Conservation (phyloP, 2,113 vertebrate species). For the Rattus norvegicus region DNA sequence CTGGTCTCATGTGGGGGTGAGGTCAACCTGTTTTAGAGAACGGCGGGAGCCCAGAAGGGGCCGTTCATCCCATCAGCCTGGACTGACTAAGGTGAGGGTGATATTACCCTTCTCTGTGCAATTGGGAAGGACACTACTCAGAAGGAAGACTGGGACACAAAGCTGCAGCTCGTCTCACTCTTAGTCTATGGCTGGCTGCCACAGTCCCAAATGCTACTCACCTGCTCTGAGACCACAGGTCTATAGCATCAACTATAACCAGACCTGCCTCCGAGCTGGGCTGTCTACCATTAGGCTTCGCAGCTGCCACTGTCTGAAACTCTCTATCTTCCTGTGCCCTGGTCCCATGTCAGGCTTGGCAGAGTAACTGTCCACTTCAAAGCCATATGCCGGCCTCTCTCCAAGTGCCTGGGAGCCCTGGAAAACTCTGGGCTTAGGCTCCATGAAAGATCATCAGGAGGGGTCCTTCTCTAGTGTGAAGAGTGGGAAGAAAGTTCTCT, state of each 20-base stretch:
- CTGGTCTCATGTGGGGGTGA: background rate
- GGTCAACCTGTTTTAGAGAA: background rate
- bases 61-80: background rate
- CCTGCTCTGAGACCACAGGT: background rate
- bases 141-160: background rate
- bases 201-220: background rate
- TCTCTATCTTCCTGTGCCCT: background rate
- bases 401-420: background rate
- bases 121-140: no score
- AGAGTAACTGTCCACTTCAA: background rate
- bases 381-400: rapidly evolving
- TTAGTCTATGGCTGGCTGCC: background rate
- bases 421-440: background rate
- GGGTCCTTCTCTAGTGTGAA: background rate
- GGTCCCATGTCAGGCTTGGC: background rate
- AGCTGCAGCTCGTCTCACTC: background rate
- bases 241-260: background rate
- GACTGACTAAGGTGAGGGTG: background rate
- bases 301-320: background rate
- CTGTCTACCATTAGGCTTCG: background rate
- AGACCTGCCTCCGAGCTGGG: background rate
- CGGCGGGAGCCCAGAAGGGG: background rate
- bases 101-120: background rate
- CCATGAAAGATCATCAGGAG: background rate
- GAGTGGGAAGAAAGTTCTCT: background rate